phyloP scores from a whole-genome alignment of 2,113 vertebrate species.

The Stercorarius parasiticus region DNA sequence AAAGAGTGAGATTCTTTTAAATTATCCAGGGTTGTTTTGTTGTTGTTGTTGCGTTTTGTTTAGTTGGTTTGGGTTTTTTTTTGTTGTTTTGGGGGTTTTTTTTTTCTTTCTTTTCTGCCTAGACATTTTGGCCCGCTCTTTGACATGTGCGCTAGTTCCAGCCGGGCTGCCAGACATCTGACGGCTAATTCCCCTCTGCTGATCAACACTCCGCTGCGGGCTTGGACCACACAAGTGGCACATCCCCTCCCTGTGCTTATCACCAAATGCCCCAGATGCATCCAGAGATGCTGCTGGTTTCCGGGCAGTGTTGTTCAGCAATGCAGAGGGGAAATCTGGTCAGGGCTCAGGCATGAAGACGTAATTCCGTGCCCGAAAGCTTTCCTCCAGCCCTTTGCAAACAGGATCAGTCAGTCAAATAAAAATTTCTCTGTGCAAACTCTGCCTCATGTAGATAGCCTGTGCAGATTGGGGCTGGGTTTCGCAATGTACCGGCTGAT shows the following conservation, averaged over 20 bases:
- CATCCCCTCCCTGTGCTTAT: background rate
- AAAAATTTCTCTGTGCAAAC: background rate
- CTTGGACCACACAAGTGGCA: background rate
- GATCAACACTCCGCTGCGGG: background rate
- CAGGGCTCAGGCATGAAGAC: background rate
- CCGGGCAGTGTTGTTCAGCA: fast-evolving
- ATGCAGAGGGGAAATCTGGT: background rate
- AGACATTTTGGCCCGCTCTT: background rate
- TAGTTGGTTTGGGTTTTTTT: background rate
- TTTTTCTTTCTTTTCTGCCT: background rate
- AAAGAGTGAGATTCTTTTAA: background rate
- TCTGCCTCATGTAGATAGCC: background rate
- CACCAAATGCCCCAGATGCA: background rate
- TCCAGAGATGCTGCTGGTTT: background rate
- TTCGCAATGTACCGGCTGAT: background rate
- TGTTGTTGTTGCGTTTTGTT: background rate
- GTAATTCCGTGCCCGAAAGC: background rate
- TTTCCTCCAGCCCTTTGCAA: background rate
- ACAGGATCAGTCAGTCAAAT: background rate
- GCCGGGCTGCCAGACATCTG: slow-evolving; percentile 54
- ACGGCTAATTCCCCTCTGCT: background rate
- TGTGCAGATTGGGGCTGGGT: background rate
- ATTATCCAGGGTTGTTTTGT: background rate
- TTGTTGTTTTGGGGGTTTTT: background rate
- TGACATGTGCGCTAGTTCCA: background rate